Percentiles rank a stretch among this genome's conserved stretches.
These are phyloP conservation scores for Cerastis rubricosa DNA, from an alignment of 2,888 invertebrate species.

Conservation along the genomic window DNA sequence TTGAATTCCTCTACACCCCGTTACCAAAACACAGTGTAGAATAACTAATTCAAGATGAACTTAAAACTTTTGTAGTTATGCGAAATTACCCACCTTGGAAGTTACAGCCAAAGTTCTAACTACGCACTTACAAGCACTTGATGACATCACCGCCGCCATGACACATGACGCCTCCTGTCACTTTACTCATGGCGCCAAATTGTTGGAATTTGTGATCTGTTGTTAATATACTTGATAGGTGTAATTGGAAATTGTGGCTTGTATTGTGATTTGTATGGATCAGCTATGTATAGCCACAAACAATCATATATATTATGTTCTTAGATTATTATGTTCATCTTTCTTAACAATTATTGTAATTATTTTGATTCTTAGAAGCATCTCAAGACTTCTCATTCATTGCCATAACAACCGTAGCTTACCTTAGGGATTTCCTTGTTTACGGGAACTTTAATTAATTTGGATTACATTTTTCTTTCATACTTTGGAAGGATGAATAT, in stretches of 20 bases:
- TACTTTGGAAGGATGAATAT: constrained; percentile 65
- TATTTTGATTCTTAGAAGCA: background rate
- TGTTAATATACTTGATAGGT: constrained; percentile 4
- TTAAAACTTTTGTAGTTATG: constrained; percentile 65
- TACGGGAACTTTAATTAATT: constrained; percentile 66
- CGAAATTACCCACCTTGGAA: constrained; percentile 62
- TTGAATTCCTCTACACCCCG: constrained; percentile 42
- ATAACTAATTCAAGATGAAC: constrained; percentile 65
- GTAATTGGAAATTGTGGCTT: constrained; percentile 17
- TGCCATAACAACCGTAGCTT: constrained; percentile 9
- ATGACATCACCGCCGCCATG: constrained; percentile 61
- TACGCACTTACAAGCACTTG: constrained; percentile 61
- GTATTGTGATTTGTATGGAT: background rate
- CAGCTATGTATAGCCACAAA: background rate
- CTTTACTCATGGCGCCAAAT: constrained; percentile 41
- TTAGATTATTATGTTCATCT: background rate
- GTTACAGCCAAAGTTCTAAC: constrained; percentile 56
- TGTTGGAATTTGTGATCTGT: constrained; percentile 40
- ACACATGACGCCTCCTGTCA: constrained; percentile 57
- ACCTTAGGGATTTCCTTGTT: constrained; percentile 56
- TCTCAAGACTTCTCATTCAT: background rate
- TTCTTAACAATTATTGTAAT: background rate
- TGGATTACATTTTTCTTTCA: constrained; percentile 63
- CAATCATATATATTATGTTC: background rate
- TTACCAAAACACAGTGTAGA: constrained; percentile 61